A percentile compares a stretch with the other conserved stretches of the same genome.
These are phyloP conservation scores for Ectemnius lituratus DNA, from an alignment of 2,888 invertebrate genomes.

Conservation along the genomic window DNA sequence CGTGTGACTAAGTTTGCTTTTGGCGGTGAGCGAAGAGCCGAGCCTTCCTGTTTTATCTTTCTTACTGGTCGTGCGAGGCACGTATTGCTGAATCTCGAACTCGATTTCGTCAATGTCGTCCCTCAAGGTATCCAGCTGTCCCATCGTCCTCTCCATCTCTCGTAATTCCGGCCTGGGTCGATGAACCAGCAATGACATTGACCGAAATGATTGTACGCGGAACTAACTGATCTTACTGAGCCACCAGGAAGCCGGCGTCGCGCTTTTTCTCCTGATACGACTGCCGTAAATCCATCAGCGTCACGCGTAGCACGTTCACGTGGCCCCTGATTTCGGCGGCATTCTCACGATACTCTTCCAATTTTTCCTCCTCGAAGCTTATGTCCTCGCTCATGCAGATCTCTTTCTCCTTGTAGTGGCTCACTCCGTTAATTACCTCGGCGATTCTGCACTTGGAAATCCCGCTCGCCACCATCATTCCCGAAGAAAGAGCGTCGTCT, in stretches of 20 bases:
- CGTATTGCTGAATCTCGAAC: slow-evolving; percentile 30
- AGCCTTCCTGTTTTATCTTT: background rate
- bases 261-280: slow-evolving; percentile 40
- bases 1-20: background rate
- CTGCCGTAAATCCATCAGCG: slow-evolving; percentile 43
- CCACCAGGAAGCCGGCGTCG: slow-evolving; percentile 60
- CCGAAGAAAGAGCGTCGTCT: background rate
- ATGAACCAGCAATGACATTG: slow-evolving; percentile 30
- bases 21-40: slow-evolving; percentile 10
- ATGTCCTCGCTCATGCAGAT: slow-evolving; percentile 51
- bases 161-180: slow-evolving; percentile 47
- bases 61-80: background rate
- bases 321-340: slow-evolving; percentile 34
- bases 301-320: slow-evolving; percentile 41
- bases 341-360: slow-evolving; percentile 32
- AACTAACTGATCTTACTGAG: slow-evolving; percentile 52
- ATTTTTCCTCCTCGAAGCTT: slow-evolving; percentile 31
- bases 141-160: slow-evolving; percentile 60
- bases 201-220: slow-evolving; percentile 25
- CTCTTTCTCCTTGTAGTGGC: slow-evolving; percentile 63
- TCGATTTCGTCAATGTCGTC: slow-evolving; percentile 40
- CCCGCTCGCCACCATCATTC: background rate
- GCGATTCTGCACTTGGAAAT: slow-evolving; percentile 46
- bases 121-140: slow-evolving; percentile 42
- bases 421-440: slow-evolving; percentile 45